phyloP scores from a whole-genome alignment of 2,113 vertebrate species.

The Plecturocebus donacophilus region DNA sequence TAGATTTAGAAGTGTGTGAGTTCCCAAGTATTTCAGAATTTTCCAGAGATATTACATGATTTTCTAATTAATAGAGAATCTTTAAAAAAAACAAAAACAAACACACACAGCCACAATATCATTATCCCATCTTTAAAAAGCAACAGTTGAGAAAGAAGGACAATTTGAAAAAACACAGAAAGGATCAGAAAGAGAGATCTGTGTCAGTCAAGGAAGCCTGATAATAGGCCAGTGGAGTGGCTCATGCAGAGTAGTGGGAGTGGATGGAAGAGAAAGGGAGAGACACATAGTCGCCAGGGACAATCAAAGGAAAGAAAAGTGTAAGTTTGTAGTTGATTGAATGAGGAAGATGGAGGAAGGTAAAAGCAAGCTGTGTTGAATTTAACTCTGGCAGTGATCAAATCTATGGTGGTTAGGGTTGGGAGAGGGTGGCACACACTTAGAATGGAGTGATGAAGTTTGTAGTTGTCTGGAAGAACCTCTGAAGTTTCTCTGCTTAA shows the following conservation, averaged over 20 bases:
- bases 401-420: neutral
- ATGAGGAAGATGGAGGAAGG: neutral
- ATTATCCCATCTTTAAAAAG: neutral
- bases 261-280: neutral
- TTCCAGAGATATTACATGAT: neutral
- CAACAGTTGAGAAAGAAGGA: neutral
- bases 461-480: neutral
- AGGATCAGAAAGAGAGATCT: neutral
- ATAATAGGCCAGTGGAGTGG: neutral
- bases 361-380: neutral
- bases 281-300: neutral
- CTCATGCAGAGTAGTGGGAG: neutral
- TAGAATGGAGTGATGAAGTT: neutral
- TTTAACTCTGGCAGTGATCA: neutral
- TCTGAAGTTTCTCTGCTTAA: neutral
- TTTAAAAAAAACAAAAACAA: neutral
- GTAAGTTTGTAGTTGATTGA: neutral
- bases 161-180: neutral
- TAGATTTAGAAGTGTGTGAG: neutral
- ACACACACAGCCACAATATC: neutral
- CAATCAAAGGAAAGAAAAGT: neutral
- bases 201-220: neutral
- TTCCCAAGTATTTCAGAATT: slow-evolving; percentile 4
- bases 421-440: neutral
- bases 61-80: neutral